Evolutionary conservation across 2,797 vertebrate species (phyloP), one percentile per base, ranked within the genome.

Genomic region (Catharus ustulatus): DNA sequence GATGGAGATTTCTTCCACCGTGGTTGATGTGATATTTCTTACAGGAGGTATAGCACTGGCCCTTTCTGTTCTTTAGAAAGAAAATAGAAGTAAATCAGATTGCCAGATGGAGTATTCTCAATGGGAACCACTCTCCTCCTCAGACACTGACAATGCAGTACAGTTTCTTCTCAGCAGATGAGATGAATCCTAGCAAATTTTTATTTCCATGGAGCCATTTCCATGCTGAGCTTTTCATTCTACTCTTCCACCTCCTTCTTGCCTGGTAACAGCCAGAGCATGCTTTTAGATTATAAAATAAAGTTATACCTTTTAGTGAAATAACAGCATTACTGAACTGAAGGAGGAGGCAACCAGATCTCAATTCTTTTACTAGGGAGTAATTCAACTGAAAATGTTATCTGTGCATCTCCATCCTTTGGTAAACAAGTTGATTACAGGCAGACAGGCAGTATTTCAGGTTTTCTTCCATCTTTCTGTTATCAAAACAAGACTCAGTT

Each of bases 191-290:
- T 15, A 59, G 26, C 61, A 54, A 52, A 40, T 80, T 80, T 82
- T 82, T 68, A 80, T 87, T 94, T 82, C 75, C 19, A 23, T 40
- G 34, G 34, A 87, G 26, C 38, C 23, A 34, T 94, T 84, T 79
- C 59, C 67, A 75, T 82, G 78, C 55, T 79, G 71, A 93, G 81
- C 17, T 94, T 95, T 95, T 45, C 76, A 4, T 92, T 83, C n/a
- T 72, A 76, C 32, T 79, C 38, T 58, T 88, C 55, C 11, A 63
- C 43, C 55, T 87, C 32, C 32, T 77, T 67, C 72, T 75, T 88
- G 43, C 34, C 66, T 85, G 57, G 68, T 71, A 92, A 81, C 58
- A 81, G 45, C 16, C 11, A 40, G 51, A 45, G 21, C 5, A 69
- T 32, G 36, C 74, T 80, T 89, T 45, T 34, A 61, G 30, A 34